These are phyloP conservation scores for Poecilia wingei DNA, from an alignment of 2,797 vertebrate genomes.

Conservation along the genomic window DNA sequence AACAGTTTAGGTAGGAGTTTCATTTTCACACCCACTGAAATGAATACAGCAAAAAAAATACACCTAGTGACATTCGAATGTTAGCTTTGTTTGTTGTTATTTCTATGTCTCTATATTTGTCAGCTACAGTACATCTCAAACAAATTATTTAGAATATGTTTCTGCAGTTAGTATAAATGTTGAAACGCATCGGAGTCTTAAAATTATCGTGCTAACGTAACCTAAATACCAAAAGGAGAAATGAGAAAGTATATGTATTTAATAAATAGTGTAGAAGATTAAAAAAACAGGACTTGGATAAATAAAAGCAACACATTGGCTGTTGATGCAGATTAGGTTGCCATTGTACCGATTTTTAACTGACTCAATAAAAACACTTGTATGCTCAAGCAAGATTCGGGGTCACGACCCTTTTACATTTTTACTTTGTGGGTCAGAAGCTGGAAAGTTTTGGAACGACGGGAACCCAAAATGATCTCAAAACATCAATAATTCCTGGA, in stretches of 20 bases:
- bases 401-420: not conserved
- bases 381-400: not conserved
- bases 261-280: too few relatives aligned
- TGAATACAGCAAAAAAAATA: not conserved
- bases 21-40: not conserved
- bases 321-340: not conserved
- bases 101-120: not conserved
- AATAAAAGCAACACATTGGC: not conserved
- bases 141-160: not conserved
- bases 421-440: not conserved
- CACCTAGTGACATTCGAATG: not conserved
- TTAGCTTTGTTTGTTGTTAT: not conserved
- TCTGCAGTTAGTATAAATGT: too few relatives aligned
- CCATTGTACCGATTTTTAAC: not conserved
- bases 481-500: not conserved
- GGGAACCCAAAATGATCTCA: not conserved
- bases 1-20: not conserved
- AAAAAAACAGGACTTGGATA: too few relatives aligned
- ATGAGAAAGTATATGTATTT: too few relatives aligned
- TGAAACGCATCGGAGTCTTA: not conserved
- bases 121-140: not conserved
- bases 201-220: not conserved
- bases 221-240: not conserved
- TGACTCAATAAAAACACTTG: not conserved
- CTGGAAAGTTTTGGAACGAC: not conserved